A percentile compares a stretch with the other conserved stretches of the same genome.
Conservation (phyloP, 2,113 vertebrate species). For the Chionodraco myersi region DNA sequence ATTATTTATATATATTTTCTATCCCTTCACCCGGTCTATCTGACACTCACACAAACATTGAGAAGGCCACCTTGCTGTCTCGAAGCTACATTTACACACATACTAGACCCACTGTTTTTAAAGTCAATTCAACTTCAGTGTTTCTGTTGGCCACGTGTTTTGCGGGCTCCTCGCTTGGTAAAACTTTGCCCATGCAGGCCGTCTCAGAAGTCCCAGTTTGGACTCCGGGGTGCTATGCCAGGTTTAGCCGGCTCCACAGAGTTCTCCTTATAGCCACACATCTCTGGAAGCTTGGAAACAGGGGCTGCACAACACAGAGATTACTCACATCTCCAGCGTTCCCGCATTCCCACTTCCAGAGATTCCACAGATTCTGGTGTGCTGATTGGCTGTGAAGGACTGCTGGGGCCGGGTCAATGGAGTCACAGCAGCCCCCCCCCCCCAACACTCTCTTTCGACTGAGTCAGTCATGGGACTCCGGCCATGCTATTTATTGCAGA, state of each 20-base stretch:
- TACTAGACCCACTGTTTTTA: constrained; percentile 4
- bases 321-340: constrained; percentile 60
- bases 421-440: constrained; percentile 37
- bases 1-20: background rate
- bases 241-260: constrained; percentile 62
- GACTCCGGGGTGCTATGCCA: constrained; percentile 47
- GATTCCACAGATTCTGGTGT: constrained; percentile 85
- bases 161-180: constrained; percentile 14
- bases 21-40: background rate
- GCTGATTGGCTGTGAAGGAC: constrained; percentile 65
- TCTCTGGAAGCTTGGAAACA: constrained; percentile 64
- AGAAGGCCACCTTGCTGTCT: background rate
- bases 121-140: constrained; percentile 7
- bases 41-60: background rate
- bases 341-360: constrained; percentile 65
- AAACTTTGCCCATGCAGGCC: constrained; percentile 24
- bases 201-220: constrained; percentile 62
- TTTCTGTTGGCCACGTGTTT: constrained; percentile 35
- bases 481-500: constrained; percentile 87
- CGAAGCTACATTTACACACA: constrained; percentile 8
- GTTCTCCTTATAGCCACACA: constrained; percentile 60
- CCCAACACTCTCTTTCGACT: constrained; percentile 12
- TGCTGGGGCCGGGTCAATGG: constrained; percentile 54
- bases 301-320: constrained; percentile 58
- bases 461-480: constrained; percentile 84